Base-by-base conservation (phyloP, 2,888 invertebrate genomes). In the Acanthopleura granulata region DNA sequence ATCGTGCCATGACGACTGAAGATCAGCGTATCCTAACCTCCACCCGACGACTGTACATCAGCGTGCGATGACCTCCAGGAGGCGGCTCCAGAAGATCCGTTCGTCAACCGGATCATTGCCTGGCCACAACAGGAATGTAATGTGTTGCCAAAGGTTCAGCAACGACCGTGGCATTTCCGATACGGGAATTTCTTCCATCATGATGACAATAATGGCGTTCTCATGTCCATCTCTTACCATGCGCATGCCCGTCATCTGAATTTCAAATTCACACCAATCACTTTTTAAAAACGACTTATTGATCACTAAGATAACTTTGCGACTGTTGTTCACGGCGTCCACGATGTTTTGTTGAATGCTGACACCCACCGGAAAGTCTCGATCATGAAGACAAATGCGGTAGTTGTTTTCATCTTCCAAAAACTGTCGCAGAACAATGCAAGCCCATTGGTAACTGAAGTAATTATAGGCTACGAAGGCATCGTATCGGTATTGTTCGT, bases 181-280 rank as follows among this genome's bases (percentile, higher is more conserved):
- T 6, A 57, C 29, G n/a, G 72, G 72, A 49, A 72, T 51, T 4
- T 72, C 72, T n/a, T 72, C 72, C 27, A 72, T 18, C 18, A 72
- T 18, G 15, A 72, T 49, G 9, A 27, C 25, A 51, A 72, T 57
- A 29, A 72, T 22, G 27, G 50, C 72, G 29, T 57, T 27, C 4
- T 51, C 29, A 16, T 25, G 4, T 6, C 51, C 51, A 12, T 57
- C 72, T 27, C n/a, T 15, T 4, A 72, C 25, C 51, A 50, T 29
- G n/a, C 57, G 50, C 72, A 72, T 72, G 72, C 51, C 25, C 27
- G 72, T 51, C 50, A 72, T 72, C 18, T 72, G 27, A 29, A 72
- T 72, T 72, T 72, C 72, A 72, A 51, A 72, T 18, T 51, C 3
- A 72, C 72, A n/a, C 72, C 72, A 72, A 18, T 50, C 49, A 9